phyloP scores from a whole-genome alignment of 2,113 vertebrate species.

The Trochalopteron elliotii region DNA sequence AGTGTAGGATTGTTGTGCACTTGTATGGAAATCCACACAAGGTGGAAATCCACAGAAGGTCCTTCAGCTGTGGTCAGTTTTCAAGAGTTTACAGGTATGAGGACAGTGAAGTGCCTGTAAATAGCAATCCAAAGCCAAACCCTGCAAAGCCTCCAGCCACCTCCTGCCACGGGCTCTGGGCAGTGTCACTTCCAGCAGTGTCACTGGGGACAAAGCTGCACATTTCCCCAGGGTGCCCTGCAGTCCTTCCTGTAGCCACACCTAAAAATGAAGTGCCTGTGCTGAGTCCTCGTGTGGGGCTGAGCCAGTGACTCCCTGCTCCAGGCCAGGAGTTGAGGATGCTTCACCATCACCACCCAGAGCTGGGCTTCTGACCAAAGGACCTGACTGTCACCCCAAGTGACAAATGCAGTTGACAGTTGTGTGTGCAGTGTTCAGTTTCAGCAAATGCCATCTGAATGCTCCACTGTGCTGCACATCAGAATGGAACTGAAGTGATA shows the following conservation, averaged over 20 bases:
- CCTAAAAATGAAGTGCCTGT: conserved; percentile 39
- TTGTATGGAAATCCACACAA: not conserved
- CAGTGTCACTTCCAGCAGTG: not conserved
- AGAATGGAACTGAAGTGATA: not conserved
- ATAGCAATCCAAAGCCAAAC: conserved; percentile 52
- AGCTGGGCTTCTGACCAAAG: not conserved
- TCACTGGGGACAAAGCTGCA: not conserved
- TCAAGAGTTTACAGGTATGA: not conserved
- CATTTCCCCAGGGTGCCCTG: not conserved
- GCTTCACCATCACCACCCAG: not conserved
- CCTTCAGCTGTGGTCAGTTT: not conserved
- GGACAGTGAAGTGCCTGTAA: conserved; percentile 58
- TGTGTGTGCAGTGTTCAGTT: not conserved
- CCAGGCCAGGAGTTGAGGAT: not conserved
- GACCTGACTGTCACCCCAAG: not conserved
- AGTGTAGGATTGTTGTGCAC: not conserved
- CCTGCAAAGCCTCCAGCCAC: not conserved
- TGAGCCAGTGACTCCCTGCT: not conserved
- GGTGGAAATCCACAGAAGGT: not conserved
- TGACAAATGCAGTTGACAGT: not conserved
- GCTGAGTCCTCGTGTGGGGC: not conserved
- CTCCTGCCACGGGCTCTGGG: not conserved
- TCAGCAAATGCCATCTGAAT: not conserved
- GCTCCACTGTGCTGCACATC: not conserved
- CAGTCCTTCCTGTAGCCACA: not conserved